Evolutionary conservation across 2,888 invertebrate genomes (phyloP), one percentile per base, ranked within the genome.

Genomic region (Argyra leucocephala): DNA sequence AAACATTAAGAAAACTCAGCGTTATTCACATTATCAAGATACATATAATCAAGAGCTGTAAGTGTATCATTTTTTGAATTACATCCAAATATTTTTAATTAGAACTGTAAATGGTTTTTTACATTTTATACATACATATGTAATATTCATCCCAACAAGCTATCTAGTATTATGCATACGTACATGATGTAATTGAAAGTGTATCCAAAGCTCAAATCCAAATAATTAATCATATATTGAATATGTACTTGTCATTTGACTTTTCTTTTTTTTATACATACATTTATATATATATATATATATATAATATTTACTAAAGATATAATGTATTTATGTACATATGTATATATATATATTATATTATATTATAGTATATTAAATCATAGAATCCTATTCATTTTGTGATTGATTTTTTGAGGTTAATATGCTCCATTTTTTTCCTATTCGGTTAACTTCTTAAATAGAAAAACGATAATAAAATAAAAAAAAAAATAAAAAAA

Each of bases 341-440:
- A 48, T 18, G 1, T 9, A n/a, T 18, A 48, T 48, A n/a, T 15
- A 48, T 18, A n/a, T 48, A 18, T 48, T 48, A 18, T 15, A 12
- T 18, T 15, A 18, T 48, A 18, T 18, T 18, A 48, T n/a, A 18
- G n/a, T 48, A 18, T 48, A 48, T 48, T 48, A 48, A 48, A 48
- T 48, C 48, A 48, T 18, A 48, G 5, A 48, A 48, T 48, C 48
- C 12, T 48, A 18, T 48, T 48, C 48, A 18, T 48, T 48, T 48
- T 48, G 48, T 48, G 48, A 48, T 48, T 48, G 48, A 48, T 48
- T 48, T 48, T 48, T 48, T 48, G 48, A 48, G 48, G 48, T 48
- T 48, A 48, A 48, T 48, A 48, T 48, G 48, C 12, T 31, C 12
- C 31, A 31, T 2, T 48, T 48, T 2, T 15, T 48, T 48, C 48